Evolutionary conservation across 2,797 vertebrate species (phyloP), one percentile per base, ranked within the genome.

Genomic region (Rhynchonycteris naso): DNA sequence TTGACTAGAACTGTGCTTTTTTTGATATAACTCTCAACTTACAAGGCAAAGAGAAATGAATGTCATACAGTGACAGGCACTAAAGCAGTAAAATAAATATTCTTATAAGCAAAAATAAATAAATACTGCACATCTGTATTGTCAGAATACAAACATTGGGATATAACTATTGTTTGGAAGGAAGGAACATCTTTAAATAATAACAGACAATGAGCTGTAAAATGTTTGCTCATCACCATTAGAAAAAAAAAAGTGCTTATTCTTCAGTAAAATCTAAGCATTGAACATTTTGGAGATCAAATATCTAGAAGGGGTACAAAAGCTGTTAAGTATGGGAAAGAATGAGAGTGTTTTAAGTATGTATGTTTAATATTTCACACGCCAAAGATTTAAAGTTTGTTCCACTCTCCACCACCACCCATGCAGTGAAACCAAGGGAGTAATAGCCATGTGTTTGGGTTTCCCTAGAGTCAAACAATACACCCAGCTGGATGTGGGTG

Each of bases 391-490:
- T 88, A 50, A 90, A 54, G 28, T 95, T 90, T 54, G 33, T 56
- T 81, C 71, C 47, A 19, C 30, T 54, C 21, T 38, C 22, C 19
- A 1, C 7, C 28, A 35, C 68, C 22, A 68, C 15, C 50, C 81
- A 83, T 24, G 22, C 81, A 76, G 61, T 56, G 58, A 93, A 88
- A 72, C 10, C 2, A 35, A 79, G 4, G 28, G 38, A 59, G 65
- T 69, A 33, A 66, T n/a, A 88, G 28, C 7, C 28, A 83, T 8
- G 6, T 22, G 38, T 78, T 69, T 54, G 16, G 56, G 76, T 61
- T 91, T 92, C 68, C 30, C 88, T 94, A n/a, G 52, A 83, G 59
- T 66, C 56, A n/a, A 58, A 86, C 4, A 84, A 43, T n/a, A 59
- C 33, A 24, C 75, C 30, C 47, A 33, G 15, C 5, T 79, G 58